Evolutionary conservation across 2,113 vertebrate species (phyloP).

Genomic region (Epinephelus fuscoguttatus): DNA sequence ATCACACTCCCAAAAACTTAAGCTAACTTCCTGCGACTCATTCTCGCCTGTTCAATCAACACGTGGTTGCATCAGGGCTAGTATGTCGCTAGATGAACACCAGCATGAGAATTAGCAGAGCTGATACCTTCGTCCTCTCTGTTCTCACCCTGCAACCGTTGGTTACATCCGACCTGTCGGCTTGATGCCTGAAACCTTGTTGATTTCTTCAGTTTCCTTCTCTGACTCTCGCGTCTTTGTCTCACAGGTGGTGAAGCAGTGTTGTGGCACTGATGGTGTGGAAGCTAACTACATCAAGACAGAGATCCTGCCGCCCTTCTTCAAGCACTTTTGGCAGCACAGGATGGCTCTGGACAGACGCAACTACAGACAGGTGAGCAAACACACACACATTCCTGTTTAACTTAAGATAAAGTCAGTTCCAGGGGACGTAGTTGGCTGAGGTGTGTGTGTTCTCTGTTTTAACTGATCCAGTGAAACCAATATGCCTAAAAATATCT

Average conservation of each 20-base stretch:
- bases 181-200: background rate
- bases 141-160: conserved; percentile 72
- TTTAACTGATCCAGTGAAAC: background rate
- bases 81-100: conserved; percentile 54
- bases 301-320: conserved; percentile 98
- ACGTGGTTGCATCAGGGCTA: conserved; percentile 53
- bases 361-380: conserved; percentile 96
- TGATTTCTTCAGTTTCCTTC: too few relatives aligned
- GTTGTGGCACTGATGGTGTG: conserved; percentile 98
- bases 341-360: conserved; percentile 98
- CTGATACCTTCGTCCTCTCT: conserved; percentile 22
- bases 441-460: background rate
- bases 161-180: conserved; percentile 2
- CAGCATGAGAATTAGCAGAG: conserved; percentile 64
- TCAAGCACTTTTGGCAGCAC: conserved; percentile 99
- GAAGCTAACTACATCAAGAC: conserved; percentile 99
- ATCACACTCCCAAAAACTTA: background rate
- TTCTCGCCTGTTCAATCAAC: conserved; percentile 66
- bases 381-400: background rate
- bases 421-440: background rate
- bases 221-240: conserved; percentile 16
- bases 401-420: background rate
- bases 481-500: too few relatives aligned
- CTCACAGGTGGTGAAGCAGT: conserved; percentile 96
- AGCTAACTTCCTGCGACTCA: conserved; percentile 12